Conservation (phyloP, 2,888 invertebrate species). For the Oconnorella tubifera region DNA sequence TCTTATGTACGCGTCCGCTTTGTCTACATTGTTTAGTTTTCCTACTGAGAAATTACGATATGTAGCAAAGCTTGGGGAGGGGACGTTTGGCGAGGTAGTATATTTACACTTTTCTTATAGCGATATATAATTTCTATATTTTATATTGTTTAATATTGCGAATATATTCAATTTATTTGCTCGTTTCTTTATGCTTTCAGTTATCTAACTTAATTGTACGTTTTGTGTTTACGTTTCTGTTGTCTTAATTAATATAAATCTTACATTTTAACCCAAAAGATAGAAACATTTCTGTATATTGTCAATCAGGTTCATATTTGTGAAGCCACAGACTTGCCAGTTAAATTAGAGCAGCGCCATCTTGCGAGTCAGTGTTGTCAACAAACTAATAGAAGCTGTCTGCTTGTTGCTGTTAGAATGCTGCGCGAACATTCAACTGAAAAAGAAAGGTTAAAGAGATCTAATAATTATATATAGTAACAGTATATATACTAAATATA, state of each 20-base stretch:
- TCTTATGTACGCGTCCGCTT: background rate
- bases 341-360: background rate
- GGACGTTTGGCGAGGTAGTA: conserved; percentile 8
- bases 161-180: too few species aligned
- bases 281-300: too few species aligned
- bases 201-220: too few species aligned
- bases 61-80: background rate
- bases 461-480: too few species aligned
- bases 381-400: background rate
- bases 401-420: conserved; percentile 4
- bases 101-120: too few species aligned
- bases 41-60: background rate
- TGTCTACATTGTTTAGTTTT: background rate
- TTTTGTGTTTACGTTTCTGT: too few species aligned
- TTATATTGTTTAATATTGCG: too few species aligned
- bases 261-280: too few species aligned
- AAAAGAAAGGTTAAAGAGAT: conserved; percentile 3
- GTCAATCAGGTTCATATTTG: conserved; percentile 8
- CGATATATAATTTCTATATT: too few species aligned
- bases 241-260: too few species aligned
- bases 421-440: background rate
- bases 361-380: background rate
- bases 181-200: too few species aligned
- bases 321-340: conserved; percentile 3
- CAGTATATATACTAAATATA: too few species aligned